Base-by-base conservation (phyloP, 1,140 invertebrate genomes). In the Diploscapter pachys region DNA sequence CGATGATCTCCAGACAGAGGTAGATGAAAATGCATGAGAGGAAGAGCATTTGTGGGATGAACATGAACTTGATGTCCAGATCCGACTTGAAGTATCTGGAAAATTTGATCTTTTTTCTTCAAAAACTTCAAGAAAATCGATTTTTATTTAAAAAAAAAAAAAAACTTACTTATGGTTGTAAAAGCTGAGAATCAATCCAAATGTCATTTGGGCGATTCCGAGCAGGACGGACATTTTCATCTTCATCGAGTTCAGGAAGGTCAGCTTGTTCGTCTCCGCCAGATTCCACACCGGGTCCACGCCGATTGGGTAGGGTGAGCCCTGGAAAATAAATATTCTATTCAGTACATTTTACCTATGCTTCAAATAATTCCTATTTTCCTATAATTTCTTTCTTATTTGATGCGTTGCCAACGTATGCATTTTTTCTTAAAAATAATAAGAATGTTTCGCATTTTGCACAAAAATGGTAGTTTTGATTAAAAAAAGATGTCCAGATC, bases 141-240 rank as follows among this genome's bases (percentile, higher is more conserved):
- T 59, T 59, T 65, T 31, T 31, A 31, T 65, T 31, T n/a, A 68
- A 6, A 68, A 5, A 52, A 48, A 68, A 8, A 52, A 6, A 52
- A 48, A 65, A n/a, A 71, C 82, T 65, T 48, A 83, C 83, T 90
- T 87, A 87, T 95, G 93, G 88, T 99, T 99, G 70, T 92, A 89
- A 54, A 95, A 90, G 80, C 92, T 93, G 82, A 98, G 90, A 81
- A 90, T 89, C 2, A 98, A 92, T 72, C 96, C 96, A 87, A 98
- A 98, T 63, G 95, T 90, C 96, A 99, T 99, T 86, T 99, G 96
- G 72, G 91, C 83, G 2, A 99, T 93, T 66, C 96, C 96, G 80
- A 98, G 91, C 78, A 98, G 94, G 71, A 99, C 94, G 11, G 95
- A 98, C 62, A 96, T 87, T 86, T 99, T 99, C 96, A 99, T 99